Percentiles rank a stretch among this genome's conserved stretches.
phyloP scores from a whole-genome alignment of 2,113 vertebrate genomes.

The Paracyprichromis sp. region DNA sequence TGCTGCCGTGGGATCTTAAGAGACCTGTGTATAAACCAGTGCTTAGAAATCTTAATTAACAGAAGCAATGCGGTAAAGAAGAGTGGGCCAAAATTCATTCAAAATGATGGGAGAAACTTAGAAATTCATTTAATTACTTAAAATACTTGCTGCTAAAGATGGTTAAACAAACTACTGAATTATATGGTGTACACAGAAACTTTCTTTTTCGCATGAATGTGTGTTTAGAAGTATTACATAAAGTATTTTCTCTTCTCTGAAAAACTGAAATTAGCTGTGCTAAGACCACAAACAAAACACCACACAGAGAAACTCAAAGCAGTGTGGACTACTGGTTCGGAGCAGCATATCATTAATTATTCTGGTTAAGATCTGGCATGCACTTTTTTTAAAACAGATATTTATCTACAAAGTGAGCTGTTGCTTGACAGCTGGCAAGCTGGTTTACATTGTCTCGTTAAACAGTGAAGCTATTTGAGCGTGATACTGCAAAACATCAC shows the following conservation, averaged over 20 bases:
- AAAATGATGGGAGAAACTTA: background rate
- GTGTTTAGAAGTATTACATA: background rate
- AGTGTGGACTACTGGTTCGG: background rate
- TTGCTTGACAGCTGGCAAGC: background rate
- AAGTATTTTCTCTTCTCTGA: background rate
- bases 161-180: background rate
- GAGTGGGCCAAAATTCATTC: background rate
- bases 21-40: background rate
- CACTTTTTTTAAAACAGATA: background rate
- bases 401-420: background rate
- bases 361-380: background rate
- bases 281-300: background rate
- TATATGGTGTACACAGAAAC: background rate
- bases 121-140: background rate
- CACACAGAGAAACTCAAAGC: background rate
- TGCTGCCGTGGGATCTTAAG: background rate
- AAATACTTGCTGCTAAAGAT: background rate
- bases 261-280: background rate
- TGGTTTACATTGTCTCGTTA: background rate
- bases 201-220: background rate
- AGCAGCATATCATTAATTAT: background rate
- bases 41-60: background rate
- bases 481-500: background rate
- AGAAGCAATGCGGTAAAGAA: background rate
- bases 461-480: background rate